A percentile compares a stretch with the other conserved stretches of the same genome.
These are phyloP conservation scores for Myripristis jacobus DNA, from an alignment of 2,797 vertebrate genomes.

Conservation along the genomic window DNA sequence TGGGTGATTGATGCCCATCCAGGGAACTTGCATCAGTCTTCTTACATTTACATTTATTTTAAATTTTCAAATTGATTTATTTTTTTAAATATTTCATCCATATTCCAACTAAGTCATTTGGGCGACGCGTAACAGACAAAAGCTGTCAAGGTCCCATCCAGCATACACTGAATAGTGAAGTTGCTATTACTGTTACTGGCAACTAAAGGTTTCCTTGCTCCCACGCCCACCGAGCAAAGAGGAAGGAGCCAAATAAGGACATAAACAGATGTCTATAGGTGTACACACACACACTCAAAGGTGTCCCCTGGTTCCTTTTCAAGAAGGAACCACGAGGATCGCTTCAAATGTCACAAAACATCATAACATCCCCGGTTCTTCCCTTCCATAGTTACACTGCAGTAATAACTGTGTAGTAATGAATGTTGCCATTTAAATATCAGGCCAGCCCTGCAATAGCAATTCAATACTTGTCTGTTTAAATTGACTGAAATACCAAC, in stretches of 20 bases:
- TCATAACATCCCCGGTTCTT: conserved; percentile 37
- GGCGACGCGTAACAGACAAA: no score
- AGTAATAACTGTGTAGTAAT: neutral
- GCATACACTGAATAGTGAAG: conserved; percentile 8
- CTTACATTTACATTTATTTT: no score
- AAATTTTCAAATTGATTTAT: no score
- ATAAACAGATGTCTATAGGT: conserved; percentile 1
- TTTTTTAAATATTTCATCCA: no score
- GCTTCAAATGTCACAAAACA: conserved; percentile 55
- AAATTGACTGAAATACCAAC: conserved; percentile 43
- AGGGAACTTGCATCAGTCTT: no score
- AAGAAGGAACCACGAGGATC: conserved; percentile 43
- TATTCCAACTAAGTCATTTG: no score
- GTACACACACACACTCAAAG: conserved; percentile 5
- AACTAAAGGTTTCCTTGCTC: conserved; percentile 13
- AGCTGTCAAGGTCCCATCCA: neutral
- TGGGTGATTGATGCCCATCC: no score
- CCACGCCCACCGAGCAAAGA: conserved; percentile 35
- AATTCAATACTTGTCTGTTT: neutral
- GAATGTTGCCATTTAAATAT: neutral
- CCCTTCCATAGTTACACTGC: conserved; percentile 23
- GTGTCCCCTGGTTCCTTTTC: conserved; percentile 11
- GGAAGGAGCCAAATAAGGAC: conserved; percentile 51
- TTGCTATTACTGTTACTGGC: conserved; percentile 31
- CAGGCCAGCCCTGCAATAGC: neutral